A percentile compares a stretch with the other conserved stretches of the same genome.
Conservation (phyloP, 2,113 vertebrate species). For the Tringa solitaria region DNA sequence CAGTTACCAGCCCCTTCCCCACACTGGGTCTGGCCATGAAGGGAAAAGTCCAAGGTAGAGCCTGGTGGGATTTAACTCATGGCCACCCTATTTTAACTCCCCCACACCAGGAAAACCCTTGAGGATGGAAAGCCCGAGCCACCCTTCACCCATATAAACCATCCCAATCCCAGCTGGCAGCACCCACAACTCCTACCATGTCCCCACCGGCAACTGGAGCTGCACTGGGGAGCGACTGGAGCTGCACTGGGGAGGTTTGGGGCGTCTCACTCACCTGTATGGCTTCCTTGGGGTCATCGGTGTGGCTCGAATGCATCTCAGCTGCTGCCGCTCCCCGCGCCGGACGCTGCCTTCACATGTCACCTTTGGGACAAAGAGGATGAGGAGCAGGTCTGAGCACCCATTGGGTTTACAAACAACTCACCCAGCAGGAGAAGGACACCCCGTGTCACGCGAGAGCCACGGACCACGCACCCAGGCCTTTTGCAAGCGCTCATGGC, state of each 20-base stretch:
- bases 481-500: rapidly evolving
- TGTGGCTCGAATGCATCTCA: conserved; percentile 86
- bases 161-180: not conserved
- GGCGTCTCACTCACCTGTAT: conserved; percentile 75
- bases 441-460: not conserved
- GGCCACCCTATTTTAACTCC: not conserved
- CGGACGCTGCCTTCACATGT: conserved; percentile 66
- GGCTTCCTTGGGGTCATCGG: conserved; percentile 77
- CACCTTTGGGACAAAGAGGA: conserved; percentile 69
- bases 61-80: not conserved
- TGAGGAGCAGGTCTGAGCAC: not conserved
- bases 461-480: rapidly evolving
- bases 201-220: not conserved
- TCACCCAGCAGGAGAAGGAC: not conserved
- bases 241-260: not conserved
- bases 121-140: not conserved
- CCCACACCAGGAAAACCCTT: not conserved
- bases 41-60: not conserved
- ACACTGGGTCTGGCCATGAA: rapidly evolving
- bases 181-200: rapidly evolving
- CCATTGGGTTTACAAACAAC: rapidly evolving
- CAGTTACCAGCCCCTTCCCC: not conserved
- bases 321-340: not conserved
- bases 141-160: rapidly evolving
- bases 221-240: not conserved